Conservation (phyloP, 2,113 vertebrate genomes). For the Zapus hudsonius region DNA sequence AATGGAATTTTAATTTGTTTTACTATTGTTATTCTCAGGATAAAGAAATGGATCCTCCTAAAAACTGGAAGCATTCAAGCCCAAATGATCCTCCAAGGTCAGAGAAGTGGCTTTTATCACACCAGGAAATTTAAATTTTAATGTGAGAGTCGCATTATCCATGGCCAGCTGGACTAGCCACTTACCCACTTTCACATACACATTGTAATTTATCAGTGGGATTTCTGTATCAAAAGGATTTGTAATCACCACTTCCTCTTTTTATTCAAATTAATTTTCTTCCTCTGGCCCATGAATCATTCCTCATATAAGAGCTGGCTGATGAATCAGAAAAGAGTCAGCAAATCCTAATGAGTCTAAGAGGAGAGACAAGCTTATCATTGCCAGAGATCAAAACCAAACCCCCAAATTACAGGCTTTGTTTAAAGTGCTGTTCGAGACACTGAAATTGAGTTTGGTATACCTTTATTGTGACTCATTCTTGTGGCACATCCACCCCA, state of each 20-base stretch:
- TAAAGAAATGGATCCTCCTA: neutral
- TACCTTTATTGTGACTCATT: slow-evolving; percentile 68
- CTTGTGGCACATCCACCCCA: neutral
- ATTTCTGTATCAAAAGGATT: slow-evolving; percentile 58
- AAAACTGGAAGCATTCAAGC: neutral
- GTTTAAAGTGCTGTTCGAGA: slow-evolving; percentile 56
- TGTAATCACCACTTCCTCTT: slow-evolving; percentile 56
- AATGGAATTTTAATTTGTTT: neutral
- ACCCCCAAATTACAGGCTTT: slow-evolving; percentile 61
- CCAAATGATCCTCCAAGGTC: neutral
- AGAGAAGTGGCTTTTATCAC: neutral
- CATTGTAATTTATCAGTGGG: neutral
- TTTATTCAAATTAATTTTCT: slow-evolving; percentile 64
- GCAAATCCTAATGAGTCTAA: slow-evolving; percentile 57
- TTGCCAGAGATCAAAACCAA: slow-evolving; percentile 63
- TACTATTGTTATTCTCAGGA: neutral
- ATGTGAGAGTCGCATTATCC: too few species aligned
- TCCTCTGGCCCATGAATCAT: slow-evolving; percentile 60
- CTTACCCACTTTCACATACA: neutral
- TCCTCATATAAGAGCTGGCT: slow-evolving; percentile 41
- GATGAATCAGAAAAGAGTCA: slow-evolving; percentile 64
- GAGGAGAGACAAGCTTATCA: slow-evolving; percentile 45
- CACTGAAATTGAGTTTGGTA: slow-evolving; percentile 64
- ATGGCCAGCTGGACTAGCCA: neutral
- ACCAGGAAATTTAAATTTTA: neutral